These are phyloP conservation scores for Heteractis magnifica DNA, from an alignment of 92 coral and sea anemone species.

Conservation along the genomic window DNA sequence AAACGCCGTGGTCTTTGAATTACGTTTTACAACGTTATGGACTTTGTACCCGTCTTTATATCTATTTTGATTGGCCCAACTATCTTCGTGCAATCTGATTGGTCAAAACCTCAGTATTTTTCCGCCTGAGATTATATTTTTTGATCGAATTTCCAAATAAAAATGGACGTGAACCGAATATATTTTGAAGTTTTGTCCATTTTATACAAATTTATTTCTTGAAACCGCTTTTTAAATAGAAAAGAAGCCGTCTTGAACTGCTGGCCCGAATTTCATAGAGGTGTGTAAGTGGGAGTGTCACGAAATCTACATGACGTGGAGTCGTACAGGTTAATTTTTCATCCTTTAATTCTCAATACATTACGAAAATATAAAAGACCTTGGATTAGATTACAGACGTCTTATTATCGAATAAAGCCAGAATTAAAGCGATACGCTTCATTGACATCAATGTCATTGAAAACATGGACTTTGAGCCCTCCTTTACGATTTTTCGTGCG, in stretches of 20 bases:
- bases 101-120: slow-evolving; percentile 6
- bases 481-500: too few relatives aligned
- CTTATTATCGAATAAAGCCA: too few relatives aligned
- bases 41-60: slow-evolving; percentile 46
- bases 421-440: neutral
- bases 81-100: slow-evolving; percentile 4
- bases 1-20: neutral
- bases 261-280: too few relatives aligned
- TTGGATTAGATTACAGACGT: too few relatives aligned
- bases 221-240: too few relatives aligned
- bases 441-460: neutral
- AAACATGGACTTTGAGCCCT: neutral
- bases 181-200: neutral
- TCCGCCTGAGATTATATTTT: neutral
- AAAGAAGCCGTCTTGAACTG: too few relatives aligned
- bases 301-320: too few relatives aligned
- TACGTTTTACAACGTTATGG: slow-evolving; percentile 19
- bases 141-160: neutral
- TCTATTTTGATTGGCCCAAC: slow-evolving; percentile 9
- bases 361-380: too few relatives aligned
- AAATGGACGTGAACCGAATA: neutral
- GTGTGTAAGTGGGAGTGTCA: too few relatives aligned
- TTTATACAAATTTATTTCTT: too few relatives aligned
- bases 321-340: too few relatives aligned
- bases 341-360: too few relatives aligned